These are phyloP conservation scores for Ctenosaura bakeri DNA, from an alignment of 2,797 vertebrate species.

Conservation along the genomic window DNA sequence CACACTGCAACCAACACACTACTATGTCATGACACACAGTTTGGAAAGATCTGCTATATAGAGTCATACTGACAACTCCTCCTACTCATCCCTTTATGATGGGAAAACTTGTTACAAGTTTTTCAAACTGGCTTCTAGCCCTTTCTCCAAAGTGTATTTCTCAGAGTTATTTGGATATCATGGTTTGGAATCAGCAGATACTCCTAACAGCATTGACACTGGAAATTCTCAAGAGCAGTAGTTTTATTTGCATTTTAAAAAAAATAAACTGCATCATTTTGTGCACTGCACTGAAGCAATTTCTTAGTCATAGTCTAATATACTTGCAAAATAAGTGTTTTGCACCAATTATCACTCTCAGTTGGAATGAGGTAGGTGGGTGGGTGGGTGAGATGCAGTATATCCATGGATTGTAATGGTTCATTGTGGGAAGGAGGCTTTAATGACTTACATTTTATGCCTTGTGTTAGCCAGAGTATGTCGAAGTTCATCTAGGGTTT, in stretches of 20 bases:
- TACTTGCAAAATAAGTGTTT: not conserved
- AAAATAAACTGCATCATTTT: not conserved
- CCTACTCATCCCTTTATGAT: not conserved
- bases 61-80: not conserved
- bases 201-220: not conserved
- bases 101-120: not conserved
- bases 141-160: not conserved
- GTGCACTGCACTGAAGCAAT: not conserved
- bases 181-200: not conserved
- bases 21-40: too few species aligned
- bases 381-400: not conserved
- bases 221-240: not conserved
- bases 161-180: not conserved
- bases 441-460: slow-evolving; percentile 82
- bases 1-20: too few species aligned
- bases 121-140: not conserved
- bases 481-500: slow-evolving; percentile 83
- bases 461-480: slow-evolving; percentile 77
- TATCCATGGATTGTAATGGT: not conserved
- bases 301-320: not conserved
- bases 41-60: too few species aligned
- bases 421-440: not conserved
- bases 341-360: not conserved
- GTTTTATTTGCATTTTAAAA: too few species aligned
- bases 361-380: not conserved